phyloP scores from a whole-genome alignment of 2,888 invertebrate genomes.

The Lithophane socia region DNA sequence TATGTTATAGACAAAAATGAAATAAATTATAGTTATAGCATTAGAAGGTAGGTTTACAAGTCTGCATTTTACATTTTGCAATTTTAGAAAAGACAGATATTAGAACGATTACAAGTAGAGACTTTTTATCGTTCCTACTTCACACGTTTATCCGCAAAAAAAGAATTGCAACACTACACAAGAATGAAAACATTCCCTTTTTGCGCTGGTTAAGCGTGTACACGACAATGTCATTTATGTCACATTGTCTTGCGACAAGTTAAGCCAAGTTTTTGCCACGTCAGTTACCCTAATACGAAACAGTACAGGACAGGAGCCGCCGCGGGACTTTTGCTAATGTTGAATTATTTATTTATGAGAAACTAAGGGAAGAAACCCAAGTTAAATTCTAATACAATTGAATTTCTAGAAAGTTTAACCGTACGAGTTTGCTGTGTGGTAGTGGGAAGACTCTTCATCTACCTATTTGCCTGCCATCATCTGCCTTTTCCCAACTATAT shows the following conservation, averaged over 20 bases:
- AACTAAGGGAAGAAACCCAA: constrained; percentile 42
- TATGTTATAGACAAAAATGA: no score
- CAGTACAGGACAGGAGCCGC: constrained; percentile 23
- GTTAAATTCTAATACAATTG: constrained; percentile 60
- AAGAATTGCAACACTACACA: constrained; percentile 28
- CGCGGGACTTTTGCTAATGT: constrained; percentile 40
- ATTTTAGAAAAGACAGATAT: no score
- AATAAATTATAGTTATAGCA: no score
- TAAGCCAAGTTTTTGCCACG: constrained; percentile 33
- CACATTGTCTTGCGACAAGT: constrained; percentile 30
- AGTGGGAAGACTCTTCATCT: constrained; percentile 11
- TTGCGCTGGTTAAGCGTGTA: constrained; percentile 20
- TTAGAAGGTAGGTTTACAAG: no score
- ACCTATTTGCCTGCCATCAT: no score
- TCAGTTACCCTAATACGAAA: constrained; percentile 42
- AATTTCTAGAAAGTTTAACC: constrained; percentile 60
- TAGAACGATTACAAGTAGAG: no score
- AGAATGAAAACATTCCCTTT: constrained; percentile 4
- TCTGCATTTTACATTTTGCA: no score
- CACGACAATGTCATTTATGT: constrained; percentile 27
- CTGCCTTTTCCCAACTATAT: no score
- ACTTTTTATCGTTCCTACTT: constrained; percentile 17
- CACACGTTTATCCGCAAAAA: constrained; percentile 16
- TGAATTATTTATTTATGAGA: constrained; percentile 63
- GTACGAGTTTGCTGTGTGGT: constrained; percentile 43